These are phyloP conservation scores for Bugulina stolonifera DNA, from an alignment of 2,888 invertebrate genomes.

Conservation along the genomic window DNA sequence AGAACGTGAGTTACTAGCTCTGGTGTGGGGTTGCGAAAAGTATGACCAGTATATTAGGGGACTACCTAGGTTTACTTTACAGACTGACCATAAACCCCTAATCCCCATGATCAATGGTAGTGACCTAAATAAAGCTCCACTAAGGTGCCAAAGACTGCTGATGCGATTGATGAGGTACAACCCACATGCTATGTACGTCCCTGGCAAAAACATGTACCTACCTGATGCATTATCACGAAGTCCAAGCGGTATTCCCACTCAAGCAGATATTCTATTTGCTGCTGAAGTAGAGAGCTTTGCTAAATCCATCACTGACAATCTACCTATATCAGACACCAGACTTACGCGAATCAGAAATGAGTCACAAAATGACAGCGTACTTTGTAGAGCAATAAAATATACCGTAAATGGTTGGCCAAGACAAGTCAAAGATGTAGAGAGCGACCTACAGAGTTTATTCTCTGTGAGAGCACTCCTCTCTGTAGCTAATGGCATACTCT, in stretches of 20 bases:
- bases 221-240: neutral
- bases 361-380: neutral
- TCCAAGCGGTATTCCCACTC: neutral
- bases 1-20: neutral
- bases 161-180: constrained; percentile 8
- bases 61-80: neutral
- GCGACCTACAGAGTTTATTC: neutral
- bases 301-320: too few relatives aligned
- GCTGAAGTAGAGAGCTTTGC: neutral
- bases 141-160: neutral
- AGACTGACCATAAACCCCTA: constrained; percentile 6
- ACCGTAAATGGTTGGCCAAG: constrained; percentile 1
- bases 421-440: neutral
- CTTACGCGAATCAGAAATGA: neutral
- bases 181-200: neutral
- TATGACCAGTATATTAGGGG: neutral
- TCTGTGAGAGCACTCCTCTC: neutral
- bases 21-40: constrained; percentile 4
- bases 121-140: neutral
- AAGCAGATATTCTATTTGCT: neutral
- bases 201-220: neutral
- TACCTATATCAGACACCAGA: neutral
- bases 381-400: neutral
- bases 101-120: neutral
- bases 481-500: neutral